A percentile compares a stretch with the other conserved stretches of the same genome.
Conservation (phyloP, 2,113 vertebrate species). For the Corythoichthys intestinalis region DNA sequence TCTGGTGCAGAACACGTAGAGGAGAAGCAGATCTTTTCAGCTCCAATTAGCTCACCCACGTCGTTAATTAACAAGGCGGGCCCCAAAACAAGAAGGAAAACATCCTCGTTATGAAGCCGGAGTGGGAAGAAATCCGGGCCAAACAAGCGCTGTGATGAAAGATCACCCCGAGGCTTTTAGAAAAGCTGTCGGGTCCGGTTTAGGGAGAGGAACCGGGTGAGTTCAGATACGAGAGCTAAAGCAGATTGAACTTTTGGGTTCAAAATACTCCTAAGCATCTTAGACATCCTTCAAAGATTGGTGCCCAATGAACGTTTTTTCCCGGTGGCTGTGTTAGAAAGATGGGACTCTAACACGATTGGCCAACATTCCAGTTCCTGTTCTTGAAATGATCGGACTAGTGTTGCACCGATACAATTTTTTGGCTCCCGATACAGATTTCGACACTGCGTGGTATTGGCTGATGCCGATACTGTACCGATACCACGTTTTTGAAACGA, state of each 20-base stretch:
- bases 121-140: neutral
- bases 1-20: neutral
- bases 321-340: neutral
- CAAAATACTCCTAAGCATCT: neutral
- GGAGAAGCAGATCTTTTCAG: neutral
- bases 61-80: conserved; percentile 5
- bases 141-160: conserved; percentile 1
- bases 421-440: too few species aligned
- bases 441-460: too few species aligned
- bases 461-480: too few species aligned
- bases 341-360: neutral
- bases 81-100: neutral
- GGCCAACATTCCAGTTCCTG: neutral
- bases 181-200: neutral
- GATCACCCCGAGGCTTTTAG: neutral
- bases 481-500: too few species aligned
- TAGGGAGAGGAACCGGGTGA: neutral
- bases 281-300: neutral
- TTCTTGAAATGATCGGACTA: too few species aligned
- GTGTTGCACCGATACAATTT: too few species aligned
- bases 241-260: neutral
- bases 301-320: neutral
- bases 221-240: neutral
- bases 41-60: neutral
- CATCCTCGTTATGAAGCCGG: neutral